Conservation (phyloP, 2,888 invertebrate genomes). For the Drosophila differens region DNA sequence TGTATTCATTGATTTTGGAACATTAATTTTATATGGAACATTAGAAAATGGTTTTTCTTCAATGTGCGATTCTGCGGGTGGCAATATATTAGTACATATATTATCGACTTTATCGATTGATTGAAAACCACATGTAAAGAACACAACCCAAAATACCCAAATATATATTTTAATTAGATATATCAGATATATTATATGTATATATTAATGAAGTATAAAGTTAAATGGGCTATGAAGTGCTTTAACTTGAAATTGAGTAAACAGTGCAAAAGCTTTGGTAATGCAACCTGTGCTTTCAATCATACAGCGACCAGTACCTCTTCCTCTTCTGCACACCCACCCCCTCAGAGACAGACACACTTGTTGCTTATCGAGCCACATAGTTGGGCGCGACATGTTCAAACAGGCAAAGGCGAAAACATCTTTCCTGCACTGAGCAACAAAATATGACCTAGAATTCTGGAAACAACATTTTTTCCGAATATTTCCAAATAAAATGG, state of each 20-base stretch:
- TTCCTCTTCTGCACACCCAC: constrained; percentile 1
- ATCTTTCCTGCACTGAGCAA: background rate
- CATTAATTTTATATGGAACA: background rate
- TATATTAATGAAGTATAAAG: background rate
- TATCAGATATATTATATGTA: background rate
- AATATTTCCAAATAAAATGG: background rate
- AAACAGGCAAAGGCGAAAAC: constrained; percentile 32
- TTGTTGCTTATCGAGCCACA: constrained; percentile 45
- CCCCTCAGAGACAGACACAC: constrained; percentile 5
- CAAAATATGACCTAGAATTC: background rate
- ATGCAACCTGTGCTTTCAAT: constrained; percentile 43
- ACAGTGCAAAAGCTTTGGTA: constrained; percentile 15
- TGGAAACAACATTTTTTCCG: background rate
- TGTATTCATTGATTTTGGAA: background rate
- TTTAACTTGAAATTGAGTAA: background rate
- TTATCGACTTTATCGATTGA: background rate
- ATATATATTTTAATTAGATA: background rate
- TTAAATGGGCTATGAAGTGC: background rate
- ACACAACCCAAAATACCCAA: background rate
- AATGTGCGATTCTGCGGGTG: background rate
- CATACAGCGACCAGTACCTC: constrained; percentile 6
- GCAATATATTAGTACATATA: background rate
- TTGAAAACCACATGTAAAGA: background rate
- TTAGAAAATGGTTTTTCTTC: background rate
- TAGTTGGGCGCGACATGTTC: constrained; percentile 41